Evolutionary conservation across 2,888 invertebrate genomes (phyloP).

Genomic region (Tenthredo mesomela): DNA sequence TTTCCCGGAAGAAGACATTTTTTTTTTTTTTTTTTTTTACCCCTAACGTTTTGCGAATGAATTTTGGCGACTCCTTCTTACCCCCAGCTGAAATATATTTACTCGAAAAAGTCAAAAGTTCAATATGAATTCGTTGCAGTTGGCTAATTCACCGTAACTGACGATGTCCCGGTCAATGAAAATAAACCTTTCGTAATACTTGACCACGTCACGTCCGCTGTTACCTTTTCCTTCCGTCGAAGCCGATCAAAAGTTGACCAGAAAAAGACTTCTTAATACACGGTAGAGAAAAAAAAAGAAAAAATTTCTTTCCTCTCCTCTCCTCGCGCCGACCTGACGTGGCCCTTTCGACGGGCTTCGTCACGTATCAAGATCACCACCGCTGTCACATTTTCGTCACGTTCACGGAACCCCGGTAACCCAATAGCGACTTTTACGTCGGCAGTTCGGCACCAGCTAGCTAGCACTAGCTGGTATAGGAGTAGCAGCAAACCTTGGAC

Average conservation of each 20-base stretch:
- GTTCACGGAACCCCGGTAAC: slow-evolving; percentile 48
- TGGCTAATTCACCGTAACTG: background rate
- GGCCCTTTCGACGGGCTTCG: background rate
- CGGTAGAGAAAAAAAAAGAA: background rate
- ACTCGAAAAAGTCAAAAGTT: background rate
- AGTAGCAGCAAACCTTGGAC: background rate
- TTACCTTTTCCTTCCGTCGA: background rate
- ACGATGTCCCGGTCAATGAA: background rate
- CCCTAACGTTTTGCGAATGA: background rate
- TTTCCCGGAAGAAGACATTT: background rate
- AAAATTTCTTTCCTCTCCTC: background rate
- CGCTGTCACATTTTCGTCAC: slow-evolving; percentile 52
- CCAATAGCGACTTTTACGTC: slow-evolving; percentile 45
- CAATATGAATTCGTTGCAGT: background rate
- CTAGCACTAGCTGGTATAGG: background rate
- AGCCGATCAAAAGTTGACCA: slow-evolving; percentile 7
- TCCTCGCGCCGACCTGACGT: background rate
- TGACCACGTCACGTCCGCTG: slow-evolving; percentile 13
- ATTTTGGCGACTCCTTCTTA: background rate
- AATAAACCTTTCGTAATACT: background rate
- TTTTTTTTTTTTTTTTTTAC: background rate
- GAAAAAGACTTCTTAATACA: slow-evolving; percentile 16
- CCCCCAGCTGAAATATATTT: background rate
- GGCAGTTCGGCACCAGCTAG: slow-evolving; percentile 18
- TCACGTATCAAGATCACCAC: slow-evolving; percentile 31